Percentiles rank a stretch among this genome's conserved stretches.
Evolutionary conservation across 2,888 invertebrate species (phyloP).

Genomic region (Cryptocheilus praepositus): DNA sequence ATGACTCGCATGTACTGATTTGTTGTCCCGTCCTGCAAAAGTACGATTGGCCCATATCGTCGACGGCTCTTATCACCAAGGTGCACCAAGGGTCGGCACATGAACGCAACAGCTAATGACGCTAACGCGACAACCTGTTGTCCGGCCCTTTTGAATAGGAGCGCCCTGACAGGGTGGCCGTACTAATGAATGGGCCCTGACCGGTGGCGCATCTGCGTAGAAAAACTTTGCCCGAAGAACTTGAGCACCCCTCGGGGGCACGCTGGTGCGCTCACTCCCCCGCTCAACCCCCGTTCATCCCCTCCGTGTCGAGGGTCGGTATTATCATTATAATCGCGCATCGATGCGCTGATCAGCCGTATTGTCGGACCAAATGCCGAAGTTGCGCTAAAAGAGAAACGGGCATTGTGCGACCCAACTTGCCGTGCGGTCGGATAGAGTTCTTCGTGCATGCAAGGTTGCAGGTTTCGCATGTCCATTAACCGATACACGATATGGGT

Average conservation of each 20-base stretch:
- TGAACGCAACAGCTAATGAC: constrained; percentile 62
- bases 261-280: constrained; percentile 52
- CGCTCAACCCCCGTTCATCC: constrained; percentile 42
- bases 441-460: too few relatives aligned
- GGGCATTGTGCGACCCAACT: too few relatives aligned
- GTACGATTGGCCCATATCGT: too few relatives aligned
- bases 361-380: constrained; percentile 73
- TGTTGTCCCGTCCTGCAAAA: too few relatives aligned
- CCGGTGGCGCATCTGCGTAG: constrained; percentile 67
- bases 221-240: constrained; percentile 61
- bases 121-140: constrained; percentile 71
- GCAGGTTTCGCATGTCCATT: too few relatives aligned
- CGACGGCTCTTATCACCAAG: constrained; percentile 20
- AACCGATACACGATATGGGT: too few relatives aligned
- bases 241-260: constrained; percentile 57
- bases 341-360: constrained; percentile 71
- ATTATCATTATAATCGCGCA: constrained; percentile 74
- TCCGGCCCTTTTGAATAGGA: constrained; percentile 61
- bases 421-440: too few relatives aligned
- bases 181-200: constrained; percentile 69
- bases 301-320: constrained; percentile 41
- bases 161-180: constrained; percentile 53
- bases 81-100: constrained; percentile 41
- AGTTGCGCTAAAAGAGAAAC: constrained; percentile 15
- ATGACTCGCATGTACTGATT: too few relatives aligned